A percentile compares a stretch with the other conserved stretches of the same genome.
Conservation (phyloP, 2,113 vertebrate genomes). For the Hydrolagus affinis region DNA sequence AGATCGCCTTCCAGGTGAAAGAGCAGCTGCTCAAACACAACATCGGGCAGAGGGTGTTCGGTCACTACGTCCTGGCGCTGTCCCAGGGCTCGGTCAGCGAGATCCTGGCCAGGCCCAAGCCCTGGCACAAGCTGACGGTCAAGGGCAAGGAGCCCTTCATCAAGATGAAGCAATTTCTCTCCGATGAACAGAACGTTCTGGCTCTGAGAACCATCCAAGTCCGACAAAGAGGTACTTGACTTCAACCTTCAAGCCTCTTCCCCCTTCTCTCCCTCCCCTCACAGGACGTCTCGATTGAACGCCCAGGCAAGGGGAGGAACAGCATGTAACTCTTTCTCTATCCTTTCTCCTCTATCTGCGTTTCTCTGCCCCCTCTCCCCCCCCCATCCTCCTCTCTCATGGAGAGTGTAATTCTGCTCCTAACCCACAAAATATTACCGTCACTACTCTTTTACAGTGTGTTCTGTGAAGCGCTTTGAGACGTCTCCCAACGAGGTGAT, state of each 20-base stretch:
- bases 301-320: too few relatives aligned
- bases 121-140: conserved; percentile 96
- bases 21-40: conserved; percentile 97
- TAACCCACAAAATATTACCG: conserved; percentile 60
- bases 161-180: conserved; percentile 98
- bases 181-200: conserved; percentile 93
- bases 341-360: conserved; percentile 46
- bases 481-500: too few relatives aligned
- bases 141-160: conserved; percentile 97
- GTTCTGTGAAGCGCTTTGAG: too few relatives aligned
- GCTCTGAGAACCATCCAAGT: conserved; percentile 96
- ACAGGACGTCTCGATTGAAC: too few relatives aligned
- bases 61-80: conserved; percentile 91
- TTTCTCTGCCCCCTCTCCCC: too few relatives aligned
- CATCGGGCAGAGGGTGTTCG: conserved; percentile 93
- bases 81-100: conserved; percentile 96
- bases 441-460: too few relatives aligned
- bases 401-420: conserved; percentile 62
- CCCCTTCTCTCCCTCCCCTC: too few relatives aligned
- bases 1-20: conserved; percentile 96
- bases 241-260: too few relatives aligned
- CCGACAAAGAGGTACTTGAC: conserved; percentile 87
- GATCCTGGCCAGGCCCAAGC: conserved; percentile 94
- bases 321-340: too few relatives aligned
- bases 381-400: conserved; percentile 38